Evolutionary conservation across 1,140 invertebrate genomes (phyloP).

Genomic region (Diplogasteroides magnus): DNA sequence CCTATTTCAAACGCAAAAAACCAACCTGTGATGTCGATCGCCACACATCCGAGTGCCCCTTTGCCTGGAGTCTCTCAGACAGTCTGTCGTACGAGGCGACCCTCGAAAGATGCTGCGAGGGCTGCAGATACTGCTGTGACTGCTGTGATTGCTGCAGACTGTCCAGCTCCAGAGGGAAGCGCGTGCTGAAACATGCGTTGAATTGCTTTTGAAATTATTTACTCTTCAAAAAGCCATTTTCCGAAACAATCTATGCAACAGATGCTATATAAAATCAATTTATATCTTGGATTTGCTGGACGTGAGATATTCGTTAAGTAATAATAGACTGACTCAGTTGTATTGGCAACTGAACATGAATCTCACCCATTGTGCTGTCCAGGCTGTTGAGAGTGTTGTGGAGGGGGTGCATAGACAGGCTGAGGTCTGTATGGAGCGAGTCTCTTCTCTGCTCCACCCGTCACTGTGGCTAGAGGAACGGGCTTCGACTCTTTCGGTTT

Average conservation of each 20-base stretch:
- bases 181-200: not conserved
- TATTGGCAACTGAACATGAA: too few species aligned
- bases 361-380: constrained; percentile 6
- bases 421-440: constrained; percentile 48
- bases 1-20: constrained; percentile 3
- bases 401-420: constrained; percentile 37
- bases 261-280: too few species aligned
- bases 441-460: constrained; percentile 10
- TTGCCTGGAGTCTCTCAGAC: not conserved
- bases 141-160: too few species aligned
- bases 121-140: too few species aligned
- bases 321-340: too few species aligned
- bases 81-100: constrained; percentile 8
- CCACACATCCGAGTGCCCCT: constrained; percentile 7
- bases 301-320: too few species aligned
- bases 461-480: not conserved
- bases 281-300: too few species aligned
- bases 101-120: not conserved
- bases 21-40: constrained; percentile 9
- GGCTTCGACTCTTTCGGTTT: constrained; percentile 14
- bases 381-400: too few species aligned
- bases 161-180: constrained; percentile 12
- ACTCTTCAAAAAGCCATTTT: too few species aligned
- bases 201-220: too few species aligned
- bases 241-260: too few species aligned